These are phyloP conservation scores for Vanacampus margaritifer DNA, from an alignment of 2,113 vertebrate species.

Conservation along the genomic window DNA sequence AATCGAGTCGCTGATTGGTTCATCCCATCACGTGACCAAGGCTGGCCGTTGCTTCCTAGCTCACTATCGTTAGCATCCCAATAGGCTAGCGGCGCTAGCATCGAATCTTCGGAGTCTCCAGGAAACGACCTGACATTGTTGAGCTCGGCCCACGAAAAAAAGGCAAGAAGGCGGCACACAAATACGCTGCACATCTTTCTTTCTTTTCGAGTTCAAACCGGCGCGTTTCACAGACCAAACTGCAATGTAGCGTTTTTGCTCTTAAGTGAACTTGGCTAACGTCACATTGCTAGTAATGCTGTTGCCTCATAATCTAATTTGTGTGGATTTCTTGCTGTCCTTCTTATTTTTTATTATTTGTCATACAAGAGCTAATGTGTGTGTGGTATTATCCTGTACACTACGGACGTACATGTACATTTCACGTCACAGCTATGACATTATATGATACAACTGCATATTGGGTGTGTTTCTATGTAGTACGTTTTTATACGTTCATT, in stretches of 20 bases:
- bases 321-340: conserved; percentile 12
- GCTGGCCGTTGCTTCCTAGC: conserved; percentile 1
- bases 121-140: conserved; percentile 32
- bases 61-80: conserved; percentile 38
- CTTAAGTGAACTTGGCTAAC: not conserved
- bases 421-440: not conserved
- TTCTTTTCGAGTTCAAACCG: not conserved
- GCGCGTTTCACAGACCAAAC: not conserved
- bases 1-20: not conserved
- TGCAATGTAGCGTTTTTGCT: conserved; percentile 22
- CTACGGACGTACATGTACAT: not conserved
- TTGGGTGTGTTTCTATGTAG: not conserved
- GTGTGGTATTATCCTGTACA: not conserved
- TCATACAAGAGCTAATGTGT: not conserved
- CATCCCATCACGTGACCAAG: conserved; percentile 48
- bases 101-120: conserved; percentile 12
- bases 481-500: not conserved
- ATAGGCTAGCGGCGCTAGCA: conserved; percentile 38
- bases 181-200: not conserved
- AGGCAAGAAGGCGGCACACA: conserved; percentile 17
- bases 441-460: not conserved
- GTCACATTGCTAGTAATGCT: not conserved
- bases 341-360: not conserved
- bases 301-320: conserved; percentile 15
- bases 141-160: not conserved